Percentiles rank a stretch among this genome's conserved stretches.
Evolutionary conservation across 2,888 invertebrate species (phyloP).

Genomic region (Macrosiphum euphorbiae): DNA sequence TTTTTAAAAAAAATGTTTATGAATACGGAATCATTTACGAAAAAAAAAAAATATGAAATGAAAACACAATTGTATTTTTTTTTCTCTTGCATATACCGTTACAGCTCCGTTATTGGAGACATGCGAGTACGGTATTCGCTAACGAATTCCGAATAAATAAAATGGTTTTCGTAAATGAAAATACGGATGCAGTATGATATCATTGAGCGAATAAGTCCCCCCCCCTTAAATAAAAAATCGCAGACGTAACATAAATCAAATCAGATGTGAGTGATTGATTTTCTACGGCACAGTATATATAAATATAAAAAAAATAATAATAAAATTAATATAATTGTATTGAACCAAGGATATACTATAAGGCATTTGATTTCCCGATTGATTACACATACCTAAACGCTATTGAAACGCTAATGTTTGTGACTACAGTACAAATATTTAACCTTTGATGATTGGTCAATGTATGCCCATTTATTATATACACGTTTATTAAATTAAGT

Average conservation of each 20-base stretch:
- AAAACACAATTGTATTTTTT: constrained; percentile 30
- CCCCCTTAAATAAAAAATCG: neutral
- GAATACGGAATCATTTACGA: constrained; percentile 22
- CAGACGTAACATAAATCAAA: neutral
- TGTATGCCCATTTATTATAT: neutral
- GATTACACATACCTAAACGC: neutral
- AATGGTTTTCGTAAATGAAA: neutral
- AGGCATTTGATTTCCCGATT: neutral
- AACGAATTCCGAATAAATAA: constrained; percentile 19
- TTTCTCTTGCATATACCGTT: neutral
- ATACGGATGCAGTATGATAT: neutral
- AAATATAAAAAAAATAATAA: neutral
- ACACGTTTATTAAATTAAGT: neutral
- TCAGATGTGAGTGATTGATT: neutral
- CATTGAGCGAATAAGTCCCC: neutral
- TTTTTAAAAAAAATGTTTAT: neutral
- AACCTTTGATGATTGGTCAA: neutral
- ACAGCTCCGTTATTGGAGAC: neutral
- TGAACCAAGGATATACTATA: neutral
- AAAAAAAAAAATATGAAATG: constrained; percentile 8
- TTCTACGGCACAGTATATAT: neutral
- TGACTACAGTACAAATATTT: neutral
- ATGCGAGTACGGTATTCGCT: neutral
- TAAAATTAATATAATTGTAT: neutral
- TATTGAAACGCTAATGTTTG: neutral